These are phyloP conservation scores for Parelbella ahira DNA, from an alignment of 2,888 invertebrate genomes.

Conservation along the genomic window DNA sequence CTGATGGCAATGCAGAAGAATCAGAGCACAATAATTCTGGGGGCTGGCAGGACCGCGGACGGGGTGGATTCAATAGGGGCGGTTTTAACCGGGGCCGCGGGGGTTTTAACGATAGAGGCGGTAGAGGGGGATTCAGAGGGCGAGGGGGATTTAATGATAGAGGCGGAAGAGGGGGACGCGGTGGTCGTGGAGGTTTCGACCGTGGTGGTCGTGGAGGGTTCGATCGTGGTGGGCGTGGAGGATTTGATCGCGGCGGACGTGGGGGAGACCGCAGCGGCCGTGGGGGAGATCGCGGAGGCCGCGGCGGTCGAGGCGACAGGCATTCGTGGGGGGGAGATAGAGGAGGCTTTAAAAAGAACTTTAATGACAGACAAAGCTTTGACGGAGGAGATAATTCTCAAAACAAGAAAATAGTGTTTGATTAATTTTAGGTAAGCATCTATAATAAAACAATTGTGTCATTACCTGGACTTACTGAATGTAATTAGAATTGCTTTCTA, in stretches of 20 bases:
- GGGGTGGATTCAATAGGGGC: slow-evolving; percentile 44
- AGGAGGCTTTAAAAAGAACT: slow-evolving; percentile 69
- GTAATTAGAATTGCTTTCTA: no score
- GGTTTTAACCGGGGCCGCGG: slow-evolving; percentile 52
- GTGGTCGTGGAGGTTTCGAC: slow-evolving; percentile 39
- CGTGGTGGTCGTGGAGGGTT: slow-evolving; percentile 46
- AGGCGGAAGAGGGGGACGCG: slow-evolving; percentile 38
- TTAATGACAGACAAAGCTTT: slow-evolving; percentile 84
- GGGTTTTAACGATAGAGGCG: slow-evolving; percentile 44
- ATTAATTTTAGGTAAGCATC: slow-evolving; percentile 61
- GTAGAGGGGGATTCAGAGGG: slow-evolving; percentile 47
- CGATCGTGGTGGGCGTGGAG: slow-evolving; percentile 38
- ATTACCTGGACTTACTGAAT: no score
- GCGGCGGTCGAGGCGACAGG: slow-evolving; percentile 48
- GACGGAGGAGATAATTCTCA: slow-evolving; percentile 76
- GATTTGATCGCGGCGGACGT: slow-evolving; percentile 45
- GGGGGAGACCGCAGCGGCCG: slow-evolving; percentile 50
- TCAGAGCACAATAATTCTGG: slow-evolving; percentile 47
- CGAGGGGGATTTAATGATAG: no score
- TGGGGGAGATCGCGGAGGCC: slow-evolving; percentile 40
- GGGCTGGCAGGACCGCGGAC: slow-evolving; percentile 48
- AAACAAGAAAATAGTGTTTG: slow-evolving; percentile 89
- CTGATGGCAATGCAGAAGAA: slow-evolving; percentile 42
- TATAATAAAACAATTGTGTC: no score
- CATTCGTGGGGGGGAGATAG: slow-evolving; percentile 69